Conservation (phyloP, 2,797 vertebrate species). For the Caiman crocodilus region DNA sequence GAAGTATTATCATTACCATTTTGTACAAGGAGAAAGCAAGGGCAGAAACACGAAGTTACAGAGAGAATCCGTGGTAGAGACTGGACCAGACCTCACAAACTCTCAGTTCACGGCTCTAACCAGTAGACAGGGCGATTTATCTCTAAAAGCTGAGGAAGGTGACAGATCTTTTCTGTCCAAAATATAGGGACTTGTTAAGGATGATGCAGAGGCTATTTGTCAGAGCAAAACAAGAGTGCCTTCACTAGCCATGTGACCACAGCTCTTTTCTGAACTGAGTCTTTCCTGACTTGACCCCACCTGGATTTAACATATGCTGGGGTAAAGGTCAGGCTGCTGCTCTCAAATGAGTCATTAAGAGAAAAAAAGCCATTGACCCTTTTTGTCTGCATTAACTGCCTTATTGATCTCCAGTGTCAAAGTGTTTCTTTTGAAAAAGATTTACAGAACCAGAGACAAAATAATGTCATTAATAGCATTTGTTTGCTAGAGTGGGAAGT, state of each 20-base stretch:
- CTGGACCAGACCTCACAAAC: background rate
- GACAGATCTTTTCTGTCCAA: background rate
- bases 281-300: slow-evolving; percentile 13
- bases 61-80: background rate
- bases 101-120: background rate
- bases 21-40: background rate
- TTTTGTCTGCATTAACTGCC: slow-evolving; percentile 58
- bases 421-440: slow-evolving; percentile 77
- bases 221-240: background rate
- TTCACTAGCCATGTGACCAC: background rate
- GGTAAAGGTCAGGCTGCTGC: slow-evolving; percentile 71
- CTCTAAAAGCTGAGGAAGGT: background rate
- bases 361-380: slow-evolving; percentile 64
- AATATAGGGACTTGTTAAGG: background rate
- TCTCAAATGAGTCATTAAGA: slow-evolving; percentile 68
- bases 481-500: slow-evolving; percentile 75
- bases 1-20: background rate
- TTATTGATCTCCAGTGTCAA: slow-evolving; percentile 60
- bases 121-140: background rate
- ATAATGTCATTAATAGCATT: slow-evolving; percentile 73
- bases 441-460: slow-evolving; percentile 65
- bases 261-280: slow-evolving; percentile 9
- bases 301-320: slow-evolving; percentile 14
- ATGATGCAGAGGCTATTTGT: slow-evolving; percentile 3
- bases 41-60: background rate